Conservation (phyloP, 37 sponge, comb jelly and placozoan species). For the Petrosia ficiformis region DNA sequence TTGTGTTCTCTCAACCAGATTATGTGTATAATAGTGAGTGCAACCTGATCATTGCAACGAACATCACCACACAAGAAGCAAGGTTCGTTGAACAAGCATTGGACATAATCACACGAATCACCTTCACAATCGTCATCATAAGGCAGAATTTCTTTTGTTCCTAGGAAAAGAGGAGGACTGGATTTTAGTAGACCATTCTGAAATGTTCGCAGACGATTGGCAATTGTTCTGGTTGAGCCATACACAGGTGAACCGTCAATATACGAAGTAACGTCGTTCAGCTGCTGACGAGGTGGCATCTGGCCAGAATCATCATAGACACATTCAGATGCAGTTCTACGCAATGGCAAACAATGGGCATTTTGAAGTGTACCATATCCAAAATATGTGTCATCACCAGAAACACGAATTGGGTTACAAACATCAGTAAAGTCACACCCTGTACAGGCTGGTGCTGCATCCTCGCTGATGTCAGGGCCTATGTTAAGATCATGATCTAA, state of each 20-base stretch:
- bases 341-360: constrained; percentile 47
- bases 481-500: constrained; percentile 71
- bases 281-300: constrained; percentile 53
- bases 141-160: constrained; percentile 63
- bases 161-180: no score
- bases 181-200: constrained; percentile 47
- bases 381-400: constrained; percentile 53
- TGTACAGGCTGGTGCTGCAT: no score
- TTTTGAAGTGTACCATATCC: constrained; percentile 16
- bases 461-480: constrained; percentile 33
- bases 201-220: constrained; percentile 19
- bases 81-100: neutral
- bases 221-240: constrained; percentile 49
- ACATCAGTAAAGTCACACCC: constrained; percentile 21
- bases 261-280: constrained; percentile 83
- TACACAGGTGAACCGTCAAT: constrained; percentile 86
- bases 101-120: neutral
- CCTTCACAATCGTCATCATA: constrained; percentile 11
- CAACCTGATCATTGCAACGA: constrained; percentile 78
- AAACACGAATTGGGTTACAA: constrained; percentile 69
- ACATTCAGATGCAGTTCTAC: constrained; percentile 54
- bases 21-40: constrained; percentile 88
- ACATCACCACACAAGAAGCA: constrained; percentile 82
- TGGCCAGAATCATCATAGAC: no score
- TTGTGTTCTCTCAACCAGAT: constrained; percentile 97